These are phyloP conservation scores for Intellagama lesueurii DNA, from an alignment of 2,797 vertebrate species.

Conservation along the genomic window DNA sequence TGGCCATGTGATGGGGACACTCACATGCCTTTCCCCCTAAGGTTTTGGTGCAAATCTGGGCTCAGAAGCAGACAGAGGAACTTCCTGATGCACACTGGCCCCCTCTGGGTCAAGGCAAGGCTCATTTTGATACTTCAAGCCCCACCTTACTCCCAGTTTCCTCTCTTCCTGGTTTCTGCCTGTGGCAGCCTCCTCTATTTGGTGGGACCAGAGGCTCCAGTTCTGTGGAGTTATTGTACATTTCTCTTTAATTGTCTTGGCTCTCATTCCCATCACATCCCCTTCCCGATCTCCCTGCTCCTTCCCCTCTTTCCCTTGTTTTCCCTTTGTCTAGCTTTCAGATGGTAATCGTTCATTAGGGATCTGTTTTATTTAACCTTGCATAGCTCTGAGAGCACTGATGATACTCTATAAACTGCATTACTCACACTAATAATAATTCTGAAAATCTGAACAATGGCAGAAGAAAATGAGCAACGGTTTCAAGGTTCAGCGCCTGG, in stretches of 20 bases:
- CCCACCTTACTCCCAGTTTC: no score
- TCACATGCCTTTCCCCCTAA: no score
- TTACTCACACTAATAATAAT: conserved; percentile 16
- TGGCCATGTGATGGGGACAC: no score
- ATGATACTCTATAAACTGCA: conserved; percentile 2
- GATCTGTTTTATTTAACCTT: conserved; percentile 27
- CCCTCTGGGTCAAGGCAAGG: no score
- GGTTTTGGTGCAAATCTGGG: no score
- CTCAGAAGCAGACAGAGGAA: no score
- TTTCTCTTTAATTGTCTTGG: not conserved
- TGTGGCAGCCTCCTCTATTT: not conserved
- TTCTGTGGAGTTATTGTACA: not conserved
- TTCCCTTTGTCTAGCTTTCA: not conserved
- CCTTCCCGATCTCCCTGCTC: not conserved
- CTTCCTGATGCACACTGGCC: no score
- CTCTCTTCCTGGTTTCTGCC: not conserved
- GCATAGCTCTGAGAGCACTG: not conserved
- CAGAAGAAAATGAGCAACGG: no score
- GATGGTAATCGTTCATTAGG: not conserved
- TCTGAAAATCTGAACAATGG: not conserved
- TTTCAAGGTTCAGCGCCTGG: not conserved
- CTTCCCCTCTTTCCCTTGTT: not conserved
- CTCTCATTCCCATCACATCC: not conserved
- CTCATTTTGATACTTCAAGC: no score
- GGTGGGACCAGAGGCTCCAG: not conserved